Evolutionary conservation across 2,888 invertebrate genomes (phyloP), one percentile per base, ranked within the genome.

Genomic region (Lasioglossum calceatum): DNA sequence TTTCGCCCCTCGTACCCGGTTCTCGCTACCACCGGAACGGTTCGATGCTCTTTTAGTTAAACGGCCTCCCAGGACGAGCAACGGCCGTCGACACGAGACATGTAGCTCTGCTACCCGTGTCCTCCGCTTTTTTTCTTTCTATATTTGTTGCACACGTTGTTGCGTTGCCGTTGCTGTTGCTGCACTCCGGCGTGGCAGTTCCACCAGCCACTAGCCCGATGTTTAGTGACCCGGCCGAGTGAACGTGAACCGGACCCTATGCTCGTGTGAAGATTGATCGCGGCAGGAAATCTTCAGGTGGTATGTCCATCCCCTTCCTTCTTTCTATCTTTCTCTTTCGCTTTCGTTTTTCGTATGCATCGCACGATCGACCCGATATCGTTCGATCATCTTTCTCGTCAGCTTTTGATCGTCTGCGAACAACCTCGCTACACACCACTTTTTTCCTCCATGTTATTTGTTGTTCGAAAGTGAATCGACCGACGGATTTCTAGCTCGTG

Each of bases 241-340:
- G 89, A 77, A 77, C 75, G 70, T 12, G 44, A 61, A 61, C 64
- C 54, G 70, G 71, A 71, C 32, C 42, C 80, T 79, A 76, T 81
- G 47, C 32, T 36, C 19, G 44, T 47, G 44, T 23, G 67, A 84
- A 58, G 64, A 72, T 82, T 79, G 87, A 81, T 64, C 79, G 74
- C 72, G 77, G 54, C 61, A 72, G 27, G 64, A 79, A 78, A 78
- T 70, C 88, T 86, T 88, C 89, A 86, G 86, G 86, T 90, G 89
- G 90, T 89, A 90, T 77, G 73, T 44, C 36, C 19, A 36, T 39
- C 67, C 44, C 27, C n/a, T 2, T n/a, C 23, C 36, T 32, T 42
- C 4, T 58, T 39, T 42, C 7, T 58, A 32, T 42, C 12, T 54
- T 70, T 19, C n/a, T 44, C n/a, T 72, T 44, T n/a, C 19, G 39